Percentiles rank a stretch among this genome's conserved stretches.
These are phyloP conservation scores for Pygoscelis antarcticus DNA, from an alignment of 2,113 vertebrate genomes.

Conservation along the genomic window DNA sequence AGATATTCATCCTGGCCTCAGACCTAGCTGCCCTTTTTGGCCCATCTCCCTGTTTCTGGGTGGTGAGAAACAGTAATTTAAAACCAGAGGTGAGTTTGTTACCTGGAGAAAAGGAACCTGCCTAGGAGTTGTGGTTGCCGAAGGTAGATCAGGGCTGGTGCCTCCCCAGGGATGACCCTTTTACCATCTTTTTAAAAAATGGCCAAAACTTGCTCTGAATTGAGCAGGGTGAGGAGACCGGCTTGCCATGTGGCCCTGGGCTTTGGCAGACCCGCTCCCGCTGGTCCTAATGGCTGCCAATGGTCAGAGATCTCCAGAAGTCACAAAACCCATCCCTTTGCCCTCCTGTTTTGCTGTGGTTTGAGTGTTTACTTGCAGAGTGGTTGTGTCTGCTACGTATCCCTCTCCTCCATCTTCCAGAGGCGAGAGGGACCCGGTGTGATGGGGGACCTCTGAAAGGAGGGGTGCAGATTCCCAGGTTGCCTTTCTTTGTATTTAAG, in stretches of 20 bases:
- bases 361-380: fast-evolving
- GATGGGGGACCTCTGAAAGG: background rate
- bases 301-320: background rate
- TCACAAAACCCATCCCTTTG: fast-evolving
- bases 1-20: no score
- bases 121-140: no score
- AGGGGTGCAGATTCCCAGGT: no score
- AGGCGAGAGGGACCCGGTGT: fast-evolving
- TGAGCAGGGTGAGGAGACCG: fast-evolving
- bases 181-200: fast-evolving
- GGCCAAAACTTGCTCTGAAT: background rate
- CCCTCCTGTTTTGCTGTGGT: background rate
- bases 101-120: background rate
- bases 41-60: background rate
- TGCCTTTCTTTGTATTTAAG: fast-evolving
- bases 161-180: fast-evolving
- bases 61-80: no score
- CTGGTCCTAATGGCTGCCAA: background rate
- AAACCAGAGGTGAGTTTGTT: fast-evolving
- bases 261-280: background rate
- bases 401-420: background rate
- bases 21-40: background rate
- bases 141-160: background rate
- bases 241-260: fast-evolving
- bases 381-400: fast-evolving